Conservation (phyloP, 2,797 vertebrate species). For the Phoxinus dragarum region DNA sequence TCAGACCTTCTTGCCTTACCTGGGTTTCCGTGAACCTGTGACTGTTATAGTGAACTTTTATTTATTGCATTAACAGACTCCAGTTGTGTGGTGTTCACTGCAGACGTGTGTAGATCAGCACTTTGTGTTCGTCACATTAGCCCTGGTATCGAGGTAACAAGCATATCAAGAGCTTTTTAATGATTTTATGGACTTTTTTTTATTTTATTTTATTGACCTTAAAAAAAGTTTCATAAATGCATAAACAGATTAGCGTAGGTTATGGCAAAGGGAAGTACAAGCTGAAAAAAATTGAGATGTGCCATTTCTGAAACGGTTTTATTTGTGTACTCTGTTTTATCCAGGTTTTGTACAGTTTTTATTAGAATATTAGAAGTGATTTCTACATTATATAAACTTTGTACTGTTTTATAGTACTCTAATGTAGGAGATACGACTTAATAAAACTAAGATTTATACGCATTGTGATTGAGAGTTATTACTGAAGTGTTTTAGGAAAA, state of each 20-base stretch:
- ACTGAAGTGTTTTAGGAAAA: neutral
- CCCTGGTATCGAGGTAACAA: neutral
- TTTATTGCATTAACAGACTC: conserved; percentile 61
- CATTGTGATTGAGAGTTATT: neutral
- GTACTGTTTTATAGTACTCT: conserved; percentile 84
- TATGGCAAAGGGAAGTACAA: conserved; percentile 34
- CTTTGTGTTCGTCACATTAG: neutral
- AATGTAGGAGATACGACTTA: conserved; percentile 72
- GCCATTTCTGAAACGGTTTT: conserved; percentile 65
- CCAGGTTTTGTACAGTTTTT: conserved; percentile 68
- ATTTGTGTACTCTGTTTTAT: conserved; percentile 58
- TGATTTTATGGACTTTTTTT: conserved; percentile 6
- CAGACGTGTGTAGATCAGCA: neutral
- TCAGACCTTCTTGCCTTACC: conserved; percentile 4
- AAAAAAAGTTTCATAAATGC: neutral
- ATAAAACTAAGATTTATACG: conserved; percentile 64
- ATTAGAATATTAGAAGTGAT: conserved; percentile 65
- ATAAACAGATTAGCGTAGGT: conserved; percentile 6
- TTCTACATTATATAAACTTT: conserved; percentile 72
- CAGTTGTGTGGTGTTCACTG: neutral
- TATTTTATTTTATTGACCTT: neutral
- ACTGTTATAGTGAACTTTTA: conserved; percentile 56
- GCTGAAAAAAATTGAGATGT: conserved; percentile 13
- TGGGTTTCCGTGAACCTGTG: conserved; percentile 49
- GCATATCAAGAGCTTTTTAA: neutral